A percentile compares a stretch with the other conserved stretches of the same genome.
Evolutionary conservation across 92 coral and sea anemone genomes (phyloP).

Genomic region (Montipora capitata): DNA sequence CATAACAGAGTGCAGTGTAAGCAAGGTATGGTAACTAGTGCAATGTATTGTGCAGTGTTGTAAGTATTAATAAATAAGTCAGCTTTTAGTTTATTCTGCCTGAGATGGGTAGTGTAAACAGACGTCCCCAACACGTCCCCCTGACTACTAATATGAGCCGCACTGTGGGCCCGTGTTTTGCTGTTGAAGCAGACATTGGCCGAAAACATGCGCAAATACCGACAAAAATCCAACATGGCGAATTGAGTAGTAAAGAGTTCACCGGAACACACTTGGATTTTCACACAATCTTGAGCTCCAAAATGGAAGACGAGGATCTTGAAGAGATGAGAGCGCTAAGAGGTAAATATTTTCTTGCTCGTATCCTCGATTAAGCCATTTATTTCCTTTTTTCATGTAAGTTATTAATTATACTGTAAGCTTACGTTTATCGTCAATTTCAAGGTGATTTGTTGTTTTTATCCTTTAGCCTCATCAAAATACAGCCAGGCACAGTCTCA

Average conservation of each 20-base stretch:
- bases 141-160: too few species aligned
- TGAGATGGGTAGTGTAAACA: too few species aligned
- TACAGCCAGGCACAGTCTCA: slow-evolving; percentile 34
- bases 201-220: background rate
- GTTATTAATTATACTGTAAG: too few species aligned
- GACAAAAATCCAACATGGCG: slow-evolving; percentile 65
- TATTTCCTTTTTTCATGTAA: background rate
- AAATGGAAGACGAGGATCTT: slow-evolving; percentile 96
- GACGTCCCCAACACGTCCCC: too few species aligned
- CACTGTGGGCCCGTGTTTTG: too few species aligned
- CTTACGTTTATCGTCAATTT: background rate
- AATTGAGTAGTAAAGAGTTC: background rate
- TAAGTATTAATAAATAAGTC: too few species aligned
- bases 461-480: slow-evolving; percentile 19
- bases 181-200: too few species aligned
- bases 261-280: background rate
- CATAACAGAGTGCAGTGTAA: too few species aligned
- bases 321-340: slow-evolving; percentile 96
- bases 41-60: too few species aligned
- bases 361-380: background rate
- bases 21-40: too few species aligned
- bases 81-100: too few species aligned
- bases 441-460: background rate
- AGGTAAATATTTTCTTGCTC: slow-evolving; percentile 56
- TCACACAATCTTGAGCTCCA: background rate